Evolutionary conservation across 2,113 vertebrate genomes (phyloP), one percentile per base, ranked within the genome.

Genomic region (Danionella cerebrum): DNA sequence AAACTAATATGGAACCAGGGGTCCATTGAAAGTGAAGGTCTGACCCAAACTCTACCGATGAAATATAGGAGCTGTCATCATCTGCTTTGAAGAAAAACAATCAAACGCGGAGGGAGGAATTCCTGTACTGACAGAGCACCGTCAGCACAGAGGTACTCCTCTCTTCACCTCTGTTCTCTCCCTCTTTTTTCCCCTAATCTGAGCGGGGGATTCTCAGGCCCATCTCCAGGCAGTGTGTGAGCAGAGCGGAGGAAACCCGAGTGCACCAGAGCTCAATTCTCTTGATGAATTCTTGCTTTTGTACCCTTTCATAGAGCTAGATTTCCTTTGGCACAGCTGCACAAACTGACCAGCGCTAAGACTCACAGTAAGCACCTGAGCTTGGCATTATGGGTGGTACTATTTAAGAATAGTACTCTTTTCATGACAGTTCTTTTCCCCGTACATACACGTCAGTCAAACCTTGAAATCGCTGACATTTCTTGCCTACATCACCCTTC

Each of bases 81-180:
- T 72, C 44, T 22, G 45, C 66, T 76, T 69, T 71, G 52, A 75
- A 75, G 69, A 52, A 63, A 64, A 72, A 71, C 69, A 76, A 65
- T 65, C 69, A 62, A 53, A 68, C 41, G 19, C 65, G 65, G 59
- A 44, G 51, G 57, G 64, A 66, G 66, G 66, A 66, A 69, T 72
- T 72, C 65, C 64, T 21, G 42, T 53, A 24, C 51, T 57, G 66
- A 57, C 47, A 76, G 65, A 29, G 24, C 18, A 13, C 69, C 45
- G 3, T 72, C 65, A 59, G 42, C 52, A 65, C 65, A 48, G 53
- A 36, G 41, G 21, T 45, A 25, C 36, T 67, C 31, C 51, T 50
- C 22, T 33, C 48, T 44, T 12, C 33, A 25, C 59, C 10, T 45
- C 27, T 10, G 2, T 38, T 60, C 18, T 5, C 12, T 44, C 5